Conservation (phyloP, 1,140 invertebrate genomes). For the Meloidogyne hapla region DNA sequence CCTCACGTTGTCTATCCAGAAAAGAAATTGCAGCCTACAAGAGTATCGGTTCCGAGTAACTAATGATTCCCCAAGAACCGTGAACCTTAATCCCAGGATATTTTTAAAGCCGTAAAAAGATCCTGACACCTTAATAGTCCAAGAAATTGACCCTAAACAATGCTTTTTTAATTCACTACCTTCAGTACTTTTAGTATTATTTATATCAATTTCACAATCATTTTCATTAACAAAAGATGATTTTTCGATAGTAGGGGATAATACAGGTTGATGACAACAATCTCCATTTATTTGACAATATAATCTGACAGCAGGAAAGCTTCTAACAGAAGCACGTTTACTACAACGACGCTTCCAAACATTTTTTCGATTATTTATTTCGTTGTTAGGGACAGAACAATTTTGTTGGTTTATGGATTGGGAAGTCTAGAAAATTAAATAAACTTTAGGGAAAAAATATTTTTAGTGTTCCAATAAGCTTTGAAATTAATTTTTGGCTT, state of each 20-base stretch:
- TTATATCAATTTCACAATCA: neutral
- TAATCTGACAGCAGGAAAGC: constrained; percentile 6
- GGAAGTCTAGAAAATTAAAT: too few species aligned
- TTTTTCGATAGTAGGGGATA: neutral
- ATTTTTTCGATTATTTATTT: neutral
- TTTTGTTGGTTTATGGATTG: neutral
- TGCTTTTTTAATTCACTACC: neutral
- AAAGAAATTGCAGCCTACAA: too few species aligned
- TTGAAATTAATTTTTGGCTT: too few species aligned
- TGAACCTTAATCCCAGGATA: too few species aligned
- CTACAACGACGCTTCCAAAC: neutral
- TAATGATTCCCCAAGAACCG: too few species aligned
- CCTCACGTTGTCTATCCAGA: too few species aligned
- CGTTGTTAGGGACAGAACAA: neutral
- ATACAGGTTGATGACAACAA: neutral
- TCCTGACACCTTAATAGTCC: too few species aligned
- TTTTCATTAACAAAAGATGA: neutral
- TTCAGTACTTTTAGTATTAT: neutral
- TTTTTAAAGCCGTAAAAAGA: too few species aligned
- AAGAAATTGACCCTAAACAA: neutral
- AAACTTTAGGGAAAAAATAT: too few species aligned
- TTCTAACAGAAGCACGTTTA: constrained; percentile 14
- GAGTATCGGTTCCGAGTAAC: too few species aligned
- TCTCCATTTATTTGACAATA: neutral
- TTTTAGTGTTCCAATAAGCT: too few species aligned